Percentiles rank a stretch among this genome's conserved stretches.
Conservation (phyloP, 2,797 vertebrate species). For the Bradypus variegatus region DNA sequence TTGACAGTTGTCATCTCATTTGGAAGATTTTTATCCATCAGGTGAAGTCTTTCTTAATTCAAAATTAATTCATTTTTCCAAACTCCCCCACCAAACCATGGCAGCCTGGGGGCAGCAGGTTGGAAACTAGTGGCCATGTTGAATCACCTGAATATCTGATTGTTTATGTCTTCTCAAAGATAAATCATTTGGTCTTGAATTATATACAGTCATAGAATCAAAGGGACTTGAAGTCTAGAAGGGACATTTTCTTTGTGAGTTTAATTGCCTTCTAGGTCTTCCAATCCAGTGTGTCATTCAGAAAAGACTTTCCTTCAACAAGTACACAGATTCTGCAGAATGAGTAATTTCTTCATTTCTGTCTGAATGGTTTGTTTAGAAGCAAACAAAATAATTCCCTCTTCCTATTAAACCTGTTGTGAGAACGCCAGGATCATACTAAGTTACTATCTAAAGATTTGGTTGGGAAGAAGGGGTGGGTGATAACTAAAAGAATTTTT, state of each 20-base stretch:
- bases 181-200: neutral
- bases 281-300: neutral
- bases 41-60: neutral
- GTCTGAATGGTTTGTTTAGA: slow-evolving; percentile 37
- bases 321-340: neutral
- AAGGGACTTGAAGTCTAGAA: neutral
- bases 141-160: neutral
- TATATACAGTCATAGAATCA: neutral
- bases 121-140: neutral
- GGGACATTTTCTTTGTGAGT: neutral
- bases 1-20: neutral
- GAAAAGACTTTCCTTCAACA: neutral
- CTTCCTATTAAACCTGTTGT: neutral
- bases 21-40: neutral
- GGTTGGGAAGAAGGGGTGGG: neutral
- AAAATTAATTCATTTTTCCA: neutral
- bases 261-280: neutral
- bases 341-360: slow-evolving; percentile 30
- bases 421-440: neutral
- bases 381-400: slow-evolving; percentile 36
- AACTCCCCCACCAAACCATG: no score
- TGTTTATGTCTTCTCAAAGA: neutral
- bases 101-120: neutral
- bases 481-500: neutral
- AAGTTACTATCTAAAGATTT: neutral